A percentile compares a stretch with the other conserved stretches of the same genome.
These are phyloP conservation scores for Acridotheres tristis DNA, from an alignment of 2,797 vertebrate genomes.

Conservation along the genomic window DNA sequence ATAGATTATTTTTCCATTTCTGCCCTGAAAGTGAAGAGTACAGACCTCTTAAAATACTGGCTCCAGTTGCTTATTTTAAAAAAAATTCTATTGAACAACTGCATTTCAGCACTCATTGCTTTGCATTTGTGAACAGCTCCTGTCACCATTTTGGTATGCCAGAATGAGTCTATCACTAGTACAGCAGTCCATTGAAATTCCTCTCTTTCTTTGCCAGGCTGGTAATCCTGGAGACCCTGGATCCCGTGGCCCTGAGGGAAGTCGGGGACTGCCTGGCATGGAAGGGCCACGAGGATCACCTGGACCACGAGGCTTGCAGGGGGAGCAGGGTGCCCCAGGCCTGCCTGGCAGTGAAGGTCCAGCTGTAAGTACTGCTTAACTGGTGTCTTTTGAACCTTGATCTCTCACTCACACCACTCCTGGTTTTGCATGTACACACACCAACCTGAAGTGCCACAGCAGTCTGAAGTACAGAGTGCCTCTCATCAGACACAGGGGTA, in stretches of 20 bases:
- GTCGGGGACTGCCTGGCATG: constrained; percentile 88
- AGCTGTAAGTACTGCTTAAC: constrained; percentile 79
- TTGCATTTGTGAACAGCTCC: not conserved
- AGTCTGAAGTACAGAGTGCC: not conserved
- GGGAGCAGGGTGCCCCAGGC: constrained; percentile 88
- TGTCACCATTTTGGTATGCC: not conserved
- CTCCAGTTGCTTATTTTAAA: not conserved
- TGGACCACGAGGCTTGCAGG: constrained; percentile 73
- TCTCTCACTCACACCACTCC: not conserved
- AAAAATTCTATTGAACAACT: not conserved
- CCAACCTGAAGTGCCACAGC: not conserved
- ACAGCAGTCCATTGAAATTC: not conserved
- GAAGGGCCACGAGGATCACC: constrained; percentile 89
- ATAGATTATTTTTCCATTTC: not conserved
- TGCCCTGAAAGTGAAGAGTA: not conserved
- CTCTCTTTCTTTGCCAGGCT: constrained; percentile 68
- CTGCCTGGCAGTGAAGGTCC: constrained; percentile 90
- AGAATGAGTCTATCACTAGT: not conserved
- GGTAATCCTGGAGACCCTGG: constrained; percentile 91
- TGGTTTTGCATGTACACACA: rapidly evolving
- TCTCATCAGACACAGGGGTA: not conserved
- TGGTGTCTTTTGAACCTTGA: not conserved
- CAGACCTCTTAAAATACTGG: not conserved
- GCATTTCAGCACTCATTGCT: not conserved
- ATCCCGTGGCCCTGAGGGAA: constrained; percentile 88